These are phyloP conservation scores for Brachionus rotundiformis DNA, from an alignment of 1,140 invertebrate genomes.

Conservation along the genomic window DNA sequence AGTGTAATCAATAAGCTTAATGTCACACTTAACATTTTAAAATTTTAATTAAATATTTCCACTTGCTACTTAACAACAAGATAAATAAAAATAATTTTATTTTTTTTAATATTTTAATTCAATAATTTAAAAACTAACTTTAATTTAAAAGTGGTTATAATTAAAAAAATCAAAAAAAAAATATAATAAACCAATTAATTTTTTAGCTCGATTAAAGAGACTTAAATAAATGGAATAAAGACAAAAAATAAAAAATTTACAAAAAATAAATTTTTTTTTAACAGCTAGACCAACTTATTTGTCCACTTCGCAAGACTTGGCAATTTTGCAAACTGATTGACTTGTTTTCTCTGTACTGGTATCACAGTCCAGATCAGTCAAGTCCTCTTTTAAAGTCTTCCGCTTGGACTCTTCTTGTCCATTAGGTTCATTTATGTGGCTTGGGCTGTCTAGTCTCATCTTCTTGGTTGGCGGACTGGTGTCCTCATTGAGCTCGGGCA, in stretches of 20 bases:
- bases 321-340: background rate
- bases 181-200: background rate
- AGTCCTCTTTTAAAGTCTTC: background rate
- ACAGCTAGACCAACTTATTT: background rate
- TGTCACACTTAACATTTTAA: background rate
- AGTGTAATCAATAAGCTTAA: background rate
- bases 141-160: background rate
- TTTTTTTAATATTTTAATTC: background rate
- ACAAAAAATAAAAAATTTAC: background rate
- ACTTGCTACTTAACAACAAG: no score
- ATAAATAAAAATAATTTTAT: no score
- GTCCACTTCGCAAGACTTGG: background rate
- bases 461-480: background rate
- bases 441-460: background rate
- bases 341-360: background rate
- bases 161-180: background rate
- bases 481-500: constrained; percentile 13
- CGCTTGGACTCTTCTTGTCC: background rate
- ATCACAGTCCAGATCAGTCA: background rate
- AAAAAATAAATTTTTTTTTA: background rate
- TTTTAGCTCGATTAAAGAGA: background rate
- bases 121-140: background rate
- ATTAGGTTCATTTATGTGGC: background rate
- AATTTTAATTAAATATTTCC: background rate
- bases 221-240: background rate